Conservation (phyloP, 2,797 vertebrate genomes). For the Sebastes iracundus region DNA sequence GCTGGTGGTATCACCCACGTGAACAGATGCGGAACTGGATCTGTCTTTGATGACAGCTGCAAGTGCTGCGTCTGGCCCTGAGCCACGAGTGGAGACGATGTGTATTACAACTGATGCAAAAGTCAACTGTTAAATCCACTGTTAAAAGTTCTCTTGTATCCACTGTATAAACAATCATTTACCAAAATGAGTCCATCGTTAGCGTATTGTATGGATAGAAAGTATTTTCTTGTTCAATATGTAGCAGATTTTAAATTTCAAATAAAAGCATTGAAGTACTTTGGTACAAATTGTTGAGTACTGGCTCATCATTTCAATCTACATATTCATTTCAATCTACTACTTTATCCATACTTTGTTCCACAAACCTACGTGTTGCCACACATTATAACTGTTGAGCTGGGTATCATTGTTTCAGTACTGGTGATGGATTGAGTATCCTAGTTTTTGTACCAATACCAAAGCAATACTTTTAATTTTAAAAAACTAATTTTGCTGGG, state of each 20-base stretch:
- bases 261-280: neutral
- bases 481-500: neutral
- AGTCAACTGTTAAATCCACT: constrained; percentile 9
- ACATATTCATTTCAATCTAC: neutral
- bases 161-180: constrained; percentile 5
- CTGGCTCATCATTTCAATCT: neutral
- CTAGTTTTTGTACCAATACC: neutral
- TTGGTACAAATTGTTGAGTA: neutral
- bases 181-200: neutral
- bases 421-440: neutral
- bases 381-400: neutral
- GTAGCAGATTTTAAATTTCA: neutral
- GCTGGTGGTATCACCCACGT: constrained; percentile 39
- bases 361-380: neutral
- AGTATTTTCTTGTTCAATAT: neutral
- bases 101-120: constrained; percentile 4
- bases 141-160: neutral
- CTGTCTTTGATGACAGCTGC: constrained; percentile 51
- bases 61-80: constrained; percentile 68
- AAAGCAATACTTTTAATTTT: neutral
- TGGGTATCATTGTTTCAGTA: neutral
- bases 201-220: neutral
- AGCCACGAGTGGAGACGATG: neutral
- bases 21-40: neutral
- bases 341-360: neutral